Evolutionary conservation across 2,888 invertebrate genomes (phyloP), one percentile per base, ranked within the genome.

Genomic region (Drosophila limbata): DNA sequence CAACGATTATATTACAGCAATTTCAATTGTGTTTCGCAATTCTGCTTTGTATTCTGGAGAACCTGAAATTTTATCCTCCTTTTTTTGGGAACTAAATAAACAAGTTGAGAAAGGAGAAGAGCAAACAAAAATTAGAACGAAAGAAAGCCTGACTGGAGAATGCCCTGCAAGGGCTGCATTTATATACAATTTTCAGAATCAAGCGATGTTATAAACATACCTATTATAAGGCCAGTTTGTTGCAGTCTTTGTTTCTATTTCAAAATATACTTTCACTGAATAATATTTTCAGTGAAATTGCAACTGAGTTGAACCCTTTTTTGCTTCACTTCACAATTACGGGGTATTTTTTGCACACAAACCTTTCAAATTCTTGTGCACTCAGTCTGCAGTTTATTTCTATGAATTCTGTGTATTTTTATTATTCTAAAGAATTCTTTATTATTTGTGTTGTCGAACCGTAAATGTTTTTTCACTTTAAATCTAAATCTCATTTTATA

Each of bases 361-460:
- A 40, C 19, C 55, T 13, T 37, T 15, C n/a, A 40, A 56, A 48
- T 31, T 21, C 55, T 50, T 17, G 31, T 42, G 39, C 33, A 44
- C 11, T 44, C 44, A 15, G 33, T 44, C n/a, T 45, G 37, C 44
- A 72, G 39, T 71, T 53, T 33, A 65, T 59, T 64, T 71, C 44
- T 72, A 60, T 52, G 45, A 48, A 53, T 56, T 31, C 40, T 21
- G 25, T 56, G 50, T 8, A 13, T 40, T 28, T 28, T 53, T 28
- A 53, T 35, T 48, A 51, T 37, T 50, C 50, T 42, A 50, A 25
- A 31, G 60, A 65, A 73, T 66, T 52, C 51, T 67, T 73, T 61
- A 47, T 47, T n/a, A 56, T 67, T 64, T 64, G 62, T 47, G n/a
- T 37, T 15, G n/a, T 6, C 6, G 13, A 45, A 63, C 37, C 13